Percentiles rank a stretch among this genome's conserved stretches.
phyloP scores from a whole-genome alignment of 2,797 vertebrate genomes.

The Alca torda region DNA sequence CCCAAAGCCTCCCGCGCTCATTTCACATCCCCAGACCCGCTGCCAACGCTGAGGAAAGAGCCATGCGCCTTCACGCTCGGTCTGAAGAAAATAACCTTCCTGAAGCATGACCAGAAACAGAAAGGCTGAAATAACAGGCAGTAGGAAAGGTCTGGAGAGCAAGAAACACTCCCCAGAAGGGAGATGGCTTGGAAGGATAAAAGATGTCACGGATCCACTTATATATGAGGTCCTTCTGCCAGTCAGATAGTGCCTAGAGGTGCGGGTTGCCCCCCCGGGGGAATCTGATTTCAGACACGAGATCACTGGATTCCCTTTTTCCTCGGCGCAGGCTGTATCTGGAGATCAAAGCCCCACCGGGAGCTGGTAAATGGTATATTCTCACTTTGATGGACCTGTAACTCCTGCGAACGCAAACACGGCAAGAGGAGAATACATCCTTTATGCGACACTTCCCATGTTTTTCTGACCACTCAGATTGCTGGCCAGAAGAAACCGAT shows the following conservation, averaged over 20 bases:
- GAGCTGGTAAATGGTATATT: conserved; percentile 73
- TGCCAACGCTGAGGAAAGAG: neutral
- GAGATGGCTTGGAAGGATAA: conserved; percentile 22
- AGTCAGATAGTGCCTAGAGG: conserved; percentile 57
- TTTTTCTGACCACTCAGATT: conserved; percentile 63
- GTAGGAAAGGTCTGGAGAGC: neutral
- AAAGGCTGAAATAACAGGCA: neutral
- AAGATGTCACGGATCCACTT: conserved; percentile 14
- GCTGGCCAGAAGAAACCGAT: conserved; percentile 66
- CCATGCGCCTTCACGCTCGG: neutral
- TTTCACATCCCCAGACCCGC: neutral
- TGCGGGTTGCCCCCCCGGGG: neutral
- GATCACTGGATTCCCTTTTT: conserved; percentile 68
- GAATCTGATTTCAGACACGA: conserved; percentile 60
- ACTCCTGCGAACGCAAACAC: conserved; percentile 59
- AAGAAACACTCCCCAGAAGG: conserved; percentile 2
- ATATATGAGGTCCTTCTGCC: conserved; percentile 36
- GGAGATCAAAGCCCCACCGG: conserved; percentile 77
- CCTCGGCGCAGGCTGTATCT: conserved; percentile 61
- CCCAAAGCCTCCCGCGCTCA: neutral
- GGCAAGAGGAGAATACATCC: conserved; percentile 63
- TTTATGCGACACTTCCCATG: conserved; percentile 57
- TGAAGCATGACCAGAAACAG: neutral
- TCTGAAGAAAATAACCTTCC: neutral
- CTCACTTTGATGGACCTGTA: conserved; percentile 65